A percentile compares a stretch with the other conserved stretches of the same genome.
These are phyloP conservation scores for Calypte anna DNA, from an alignment of 2,113 vertebrate species.

Conservation along the genomic window DNA sequence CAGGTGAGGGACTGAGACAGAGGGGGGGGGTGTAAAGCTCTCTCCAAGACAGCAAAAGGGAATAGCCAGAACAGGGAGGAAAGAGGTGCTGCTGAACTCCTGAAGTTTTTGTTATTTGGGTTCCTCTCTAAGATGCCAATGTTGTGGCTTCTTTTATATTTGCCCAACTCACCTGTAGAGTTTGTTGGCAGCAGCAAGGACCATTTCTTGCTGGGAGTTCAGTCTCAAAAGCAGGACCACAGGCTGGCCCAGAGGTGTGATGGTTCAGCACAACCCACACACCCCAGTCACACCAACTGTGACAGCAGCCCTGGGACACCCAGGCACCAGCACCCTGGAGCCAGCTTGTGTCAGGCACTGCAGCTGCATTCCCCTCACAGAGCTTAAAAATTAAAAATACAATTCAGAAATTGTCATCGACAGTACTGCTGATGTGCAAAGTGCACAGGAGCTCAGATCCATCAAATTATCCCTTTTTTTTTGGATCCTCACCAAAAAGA, in stretches of 20 bases:
- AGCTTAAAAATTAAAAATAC: not conserved
- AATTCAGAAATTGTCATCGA: not conserved
- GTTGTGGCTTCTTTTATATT: fast-evolving
- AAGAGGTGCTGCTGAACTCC: not conserved
- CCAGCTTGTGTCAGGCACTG: fast-evolving
- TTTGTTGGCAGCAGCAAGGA: not conserved
- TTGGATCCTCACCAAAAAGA: too few relatives aligned
- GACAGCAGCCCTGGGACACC: not conserved
- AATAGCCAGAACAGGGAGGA: not conserved
- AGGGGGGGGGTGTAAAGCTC: not conserved
- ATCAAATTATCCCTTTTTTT: not conserved
- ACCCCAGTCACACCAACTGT: fast-evolving
- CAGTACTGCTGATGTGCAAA: not conserved
- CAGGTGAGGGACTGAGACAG: not conserved
- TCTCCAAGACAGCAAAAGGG: not conserved
- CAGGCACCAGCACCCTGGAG: not conserved
- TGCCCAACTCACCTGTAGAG: not conserved
- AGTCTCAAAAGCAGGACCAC: not conserved
- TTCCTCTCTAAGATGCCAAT: too few relatives aligned
- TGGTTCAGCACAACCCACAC: fast-evolving
- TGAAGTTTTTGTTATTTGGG: too few relatives aligned
- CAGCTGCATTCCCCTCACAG: fast-evolving
- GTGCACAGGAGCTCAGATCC: not conserved
- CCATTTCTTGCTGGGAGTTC: not conserved
- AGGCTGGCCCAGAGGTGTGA: not conserved